These are phyloP conservation scores for Zeugodacus cucurbitae DNA, from an alignment of 1,140 invertebrate species.

Conservation along the genomic window DNA sequence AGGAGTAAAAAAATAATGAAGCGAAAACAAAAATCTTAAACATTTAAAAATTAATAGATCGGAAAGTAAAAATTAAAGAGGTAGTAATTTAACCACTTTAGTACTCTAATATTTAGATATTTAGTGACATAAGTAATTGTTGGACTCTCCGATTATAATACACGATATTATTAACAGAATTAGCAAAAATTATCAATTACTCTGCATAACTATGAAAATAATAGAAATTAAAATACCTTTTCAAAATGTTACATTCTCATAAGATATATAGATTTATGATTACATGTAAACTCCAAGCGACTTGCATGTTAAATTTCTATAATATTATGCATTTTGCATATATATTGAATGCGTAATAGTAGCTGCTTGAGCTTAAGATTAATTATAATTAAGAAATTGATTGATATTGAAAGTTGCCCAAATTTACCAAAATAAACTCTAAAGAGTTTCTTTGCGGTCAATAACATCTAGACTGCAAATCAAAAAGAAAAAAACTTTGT, in stretches of 20 bases:
- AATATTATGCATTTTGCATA: not conserved
- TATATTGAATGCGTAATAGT: not conserved
- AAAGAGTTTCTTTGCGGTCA: not conserved
- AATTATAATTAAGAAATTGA: constrained; percentile 25
- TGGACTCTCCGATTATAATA: not conserved
- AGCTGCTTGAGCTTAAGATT: not conserved
- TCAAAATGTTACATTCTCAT: constrained; percentile 5
- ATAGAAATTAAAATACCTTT: not conserved
- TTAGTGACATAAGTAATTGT: constrained; percentile 3
- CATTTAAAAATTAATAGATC: no score
- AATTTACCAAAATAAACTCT: constrained; percentile 33
- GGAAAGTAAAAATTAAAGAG: no score
- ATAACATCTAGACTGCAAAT: not conserved
- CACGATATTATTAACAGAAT: not conserved
- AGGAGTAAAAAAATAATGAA: no score
- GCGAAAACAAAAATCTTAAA: no score
- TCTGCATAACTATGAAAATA: not conserved
- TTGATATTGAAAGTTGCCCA: constrained; percentile 42
- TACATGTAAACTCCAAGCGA: not conserved
- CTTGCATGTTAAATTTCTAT: not conserved
- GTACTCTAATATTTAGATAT: not conserved
- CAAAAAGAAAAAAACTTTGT: not conserved
- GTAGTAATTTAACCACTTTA: no score
- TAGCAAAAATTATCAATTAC: not conserved
- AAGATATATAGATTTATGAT: constrained; percentile 10